Conservation (phyloP, 2,797 vertebrate genomes). For the Cephalopachus bancanus region DNA sequence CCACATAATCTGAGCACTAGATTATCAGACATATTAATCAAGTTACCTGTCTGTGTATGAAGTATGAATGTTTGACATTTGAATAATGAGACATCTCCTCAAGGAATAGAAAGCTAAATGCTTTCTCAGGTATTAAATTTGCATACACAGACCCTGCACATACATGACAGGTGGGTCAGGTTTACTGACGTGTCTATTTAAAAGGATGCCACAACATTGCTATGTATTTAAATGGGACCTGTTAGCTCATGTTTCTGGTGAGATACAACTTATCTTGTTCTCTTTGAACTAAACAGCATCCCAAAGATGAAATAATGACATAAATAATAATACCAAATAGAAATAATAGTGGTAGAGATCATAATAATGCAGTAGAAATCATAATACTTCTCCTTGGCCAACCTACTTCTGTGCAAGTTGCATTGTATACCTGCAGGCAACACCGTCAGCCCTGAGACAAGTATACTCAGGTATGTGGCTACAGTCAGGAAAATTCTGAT, state of each 20-base stretch:
- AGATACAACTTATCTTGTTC: background rate
- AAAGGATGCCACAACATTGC: background rate
- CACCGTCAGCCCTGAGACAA: background rate
- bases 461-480: background rate
- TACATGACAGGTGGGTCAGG: background rate
- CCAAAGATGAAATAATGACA: background rate
- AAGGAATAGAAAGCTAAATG: background rate
- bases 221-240: background rate
- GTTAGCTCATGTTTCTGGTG: background rate
- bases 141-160: background rate
- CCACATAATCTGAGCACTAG: background rate
- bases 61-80: background rate
- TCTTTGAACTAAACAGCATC: background rate
- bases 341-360: background rate
- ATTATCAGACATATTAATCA: conserved; percentile 3
- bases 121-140: conserved; percentile 25
- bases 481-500: background rate
- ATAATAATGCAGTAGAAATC: background rate
- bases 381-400: background rate
- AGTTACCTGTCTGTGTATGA: background rate
- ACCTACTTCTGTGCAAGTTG: background rate
- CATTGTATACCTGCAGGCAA: background rate
- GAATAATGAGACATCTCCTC: background rate
- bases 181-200: background rate
- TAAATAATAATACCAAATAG: background rate